Evolutionary conservation across 1,140 invertebrate species (phyloP), one percentile per base, ranked within the genome.

Genomic region (Drosophila kohkoa): DNA sequence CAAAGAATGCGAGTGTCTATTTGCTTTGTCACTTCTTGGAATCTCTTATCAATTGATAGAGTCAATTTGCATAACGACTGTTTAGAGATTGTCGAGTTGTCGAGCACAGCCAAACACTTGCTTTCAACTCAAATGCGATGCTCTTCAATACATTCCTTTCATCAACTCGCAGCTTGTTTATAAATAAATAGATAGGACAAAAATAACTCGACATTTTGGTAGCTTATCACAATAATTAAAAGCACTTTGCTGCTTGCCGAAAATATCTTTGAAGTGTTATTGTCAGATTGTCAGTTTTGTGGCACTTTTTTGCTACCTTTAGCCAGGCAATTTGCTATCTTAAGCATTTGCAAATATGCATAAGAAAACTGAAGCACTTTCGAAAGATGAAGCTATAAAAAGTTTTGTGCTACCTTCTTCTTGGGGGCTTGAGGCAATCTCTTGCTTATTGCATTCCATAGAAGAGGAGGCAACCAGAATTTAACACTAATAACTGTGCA

Each of bases 401-500:
- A 43, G 54, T 43, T 25, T 25, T 20, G 16, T 25, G 35, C 13
- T 7, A 11, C 30, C 30, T 38, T 43, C 16, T 52, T 52, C n/a
- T 25, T 25, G 20, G 20, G 3, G 20, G 10, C 28, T 13, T 1
- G 7, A 13, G 30, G 54, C 59, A 48, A 76, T 46, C n/a, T 46
- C 10, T 8, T 16, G 59, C 59, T 63, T 38, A 38, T 13, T 51
- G 48, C 60, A 63, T 28, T 10, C 30, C 30, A 32, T 28, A 30
- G 30, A 30, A 25, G 4, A 32, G 20, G 20, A 25, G 20, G 32
- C 35, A 65, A 32, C 46, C 28, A 13, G 55, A 59, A 57, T 69
- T 62, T 81, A 71, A 77, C 68, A 59, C 54, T 73, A 73, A 67
- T 62, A 69, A 52, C 41, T 70, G 25, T 25, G 51, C 16, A 75